Evolutionary conservation across 2,888 invertebrate genomes (phyloP).

Genomic region (Amphiduros pacificus): DNA sequence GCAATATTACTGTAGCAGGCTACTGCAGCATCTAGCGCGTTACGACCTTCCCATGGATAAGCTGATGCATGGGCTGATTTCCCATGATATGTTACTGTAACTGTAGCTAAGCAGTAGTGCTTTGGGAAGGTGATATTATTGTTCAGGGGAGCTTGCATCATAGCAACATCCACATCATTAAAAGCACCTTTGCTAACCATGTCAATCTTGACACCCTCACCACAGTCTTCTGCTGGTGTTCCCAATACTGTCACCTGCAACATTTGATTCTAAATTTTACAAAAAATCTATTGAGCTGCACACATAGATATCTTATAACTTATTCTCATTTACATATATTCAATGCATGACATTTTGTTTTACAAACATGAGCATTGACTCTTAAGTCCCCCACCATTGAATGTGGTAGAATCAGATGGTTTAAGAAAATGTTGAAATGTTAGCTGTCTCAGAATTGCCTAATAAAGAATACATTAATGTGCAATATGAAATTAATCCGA

Average conservation of each 20-base stretch:
- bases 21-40: conserved; percentile 59
- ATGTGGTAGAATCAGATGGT: no score
- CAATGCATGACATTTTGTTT: no score
- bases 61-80: conserved; percentile 41
- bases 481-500: no score
- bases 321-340: no score
- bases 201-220: conserved; percentile 39
- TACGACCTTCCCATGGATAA: conserved; percentile 54
- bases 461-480: no score
- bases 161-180: conserved; percentile 38
- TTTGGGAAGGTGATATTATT: conserved; percentile 27
- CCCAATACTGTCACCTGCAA: conserved; percentile 44
- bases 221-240: conserved; percentile 45
- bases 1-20: conserved; percentile 54
- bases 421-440: no score
- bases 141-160: conserved; percentile 40
- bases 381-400: no score
- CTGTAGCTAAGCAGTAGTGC: conserved; percentile 10
- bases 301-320: no score
- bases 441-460: no score
- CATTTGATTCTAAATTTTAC: no score
- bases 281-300: no score
- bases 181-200: conserved; percentile 40
- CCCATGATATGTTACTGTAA: conserved; percentile 32
- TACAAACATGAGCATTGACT: no score